phyloP scores from a whole-genome alignment of 2,888 invertebrate genomes.

The Boloria euphrosyne region DNA sequence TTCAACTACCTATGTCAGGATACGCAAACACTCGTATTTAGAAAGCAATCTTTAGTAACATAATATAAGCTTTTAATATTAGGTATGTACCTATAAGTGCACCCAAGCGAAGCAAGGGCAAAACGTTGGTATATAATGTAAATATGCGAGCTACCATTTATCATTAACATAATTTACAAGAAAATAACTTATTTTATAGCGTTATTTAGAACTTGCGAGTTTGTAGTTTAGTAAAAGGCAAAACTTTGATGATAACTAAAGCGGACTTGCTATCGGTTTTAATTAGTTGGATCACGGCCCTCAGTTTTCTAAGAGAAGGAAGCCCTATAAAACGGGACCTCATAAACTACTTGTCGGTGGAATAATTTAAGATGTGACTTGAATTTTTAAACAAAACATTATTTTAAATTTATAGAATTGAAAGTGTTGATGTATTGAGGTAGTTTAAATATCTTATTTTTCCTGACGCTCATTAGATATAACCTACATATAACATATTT shows the following conservation, averaged over 20 bases:
- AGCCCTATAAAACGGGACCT: conserved; percentile 33
- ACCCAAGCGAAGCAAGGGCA: too few relatives aligned
- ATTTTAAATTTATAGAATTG: too few relatives aligned
- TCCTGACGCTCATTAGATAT: too few relatives aligned
- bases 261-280: conserved; percentile 28
- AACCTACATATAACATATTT: too few relatives aligned
- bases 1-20: too few relatives aligned
- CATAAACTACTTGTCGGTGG: conserved; percentile 38
- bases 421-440: too few relatives aligned
- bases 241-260: conserved; percentile 29
- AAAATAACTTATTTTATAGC: background rate
- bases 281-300: conserved; percentile 28
- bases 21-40: too few relatives aligned
- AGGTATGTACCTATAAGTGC: too few relatives aligned
- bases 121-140: too few relatives aligned
- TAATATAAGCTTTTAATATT: too few relatives aligned
- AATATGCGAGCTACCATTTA: background rate
- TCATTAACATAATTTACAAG: background rate
- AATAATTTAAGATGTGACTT: conserved; percentile 56
- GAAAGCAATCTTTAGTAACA: too few relatives aligned
- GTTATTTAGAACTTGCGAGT: conserved; percentile 8
- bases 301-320: conserved; percentile 26
- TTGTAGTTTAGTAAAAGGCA: conserved; percentile 19
- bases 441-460: too few relatives aligned
- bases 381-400: conserved; percentile 46